Evolutionary conservation across 1,140 invertebrate species (phyloP).

Genomic region (Theocolax elegans): DNA sequence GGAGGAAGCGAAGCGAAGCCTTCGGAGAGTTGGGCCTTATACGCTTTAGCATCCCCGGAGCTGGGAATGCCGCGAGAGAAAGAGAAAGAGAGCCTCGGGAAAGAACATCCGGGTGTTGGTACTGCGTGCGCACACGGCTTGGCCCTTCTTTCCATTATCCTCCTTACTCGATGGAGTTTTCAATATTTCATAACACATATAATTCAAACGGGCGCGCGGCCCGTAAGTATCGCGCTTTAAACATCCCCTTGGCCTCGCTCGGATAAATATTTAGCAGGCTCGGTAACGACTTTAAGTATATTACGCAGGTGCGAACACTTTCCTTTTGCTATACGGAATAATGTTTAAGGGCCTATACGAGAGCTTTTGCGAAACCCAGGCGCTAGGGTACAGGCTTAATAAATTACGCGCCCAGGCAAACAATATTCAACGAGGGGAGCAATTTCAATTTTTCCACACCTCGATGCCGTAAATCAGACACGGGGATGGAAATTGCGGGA

Average conservation of each 20-base stretch:
- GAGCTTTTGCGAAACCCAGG: neutral
- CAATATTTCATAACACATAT: constrained; percentile 37
- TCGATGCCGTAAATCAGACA: neutral
- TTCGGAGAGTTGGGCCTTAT: neutral
- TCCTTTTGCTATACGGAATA: constrained; percentile 13
- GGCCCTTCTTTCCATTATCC: constrained; percentile 35
- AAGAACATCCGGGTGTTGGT: constrained; percentile 15
- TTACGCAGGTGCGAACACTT: constrained; percentile 28
- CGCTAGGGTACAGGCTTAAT: neutral
- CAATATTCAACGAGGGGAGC: constrained; percentile 6
- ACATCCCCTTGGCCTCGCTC: neutral
- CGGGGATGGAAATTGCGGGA: too few species aligned
- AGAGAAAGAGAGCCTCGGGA: neutral
- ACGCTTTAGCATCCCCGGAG: neutral
- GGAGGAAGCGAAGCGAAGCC: neutral
- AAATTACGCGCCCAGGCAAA: neutral
- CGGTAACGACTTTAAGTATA: constrained; percentile 27
- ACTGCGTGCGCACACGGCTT: neutral
- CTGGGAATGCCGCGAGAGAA: neutral
- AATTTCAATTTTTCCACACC: constrained; percentile 10
- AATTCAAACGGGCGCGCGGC: constrained; percentile 25
- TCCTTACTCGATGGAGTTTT: constrained; percentile 24
- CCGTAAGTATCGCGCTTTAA: neutral
- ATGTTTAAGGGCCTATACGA: constrained; percentile 18
- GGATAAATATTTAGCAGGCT: constrained; percentile 32